Base-by-base conservation (phyloP, 2,797 vertebrate species). In the Luscinia luscinia region DNA sequence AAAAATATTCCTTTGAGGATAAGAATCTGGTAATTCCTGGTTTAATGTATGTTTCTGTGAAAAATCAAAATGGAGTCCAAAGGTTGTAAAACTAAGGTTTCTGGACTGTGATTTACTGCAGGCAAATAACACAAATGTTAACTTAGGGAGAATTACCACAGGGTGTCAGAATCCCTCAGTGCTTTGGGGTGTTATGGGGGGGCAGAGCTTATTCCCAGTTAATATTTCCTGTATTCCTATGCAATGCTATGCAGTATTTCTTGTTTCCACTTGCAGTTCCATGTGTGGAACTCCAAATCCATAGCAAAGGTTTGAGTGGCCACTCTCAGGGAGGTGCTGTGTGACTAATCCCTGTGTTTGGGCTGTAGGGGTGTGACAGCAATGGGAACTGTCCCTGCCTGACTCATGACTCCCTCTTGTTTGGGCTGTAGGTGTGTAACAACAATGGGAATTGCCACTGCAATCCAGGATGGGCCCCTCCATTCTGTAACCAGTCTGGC, bases 381-480 rank as follows among this genome's bases (percentile, higher is more conserved):
- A 8, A 3, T 0, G 7, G 76, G 45, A 52, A 1, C 43, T 45
- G 66, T 36, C 59, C 98, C 96, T 99, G 99, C 95, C 68, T 83
- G 6, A 74, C 54, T 43, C 45, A 12, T 2, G 18, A 7, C 6
- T 52, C 45, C 11, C 26, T 49, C 17, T 7, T 72, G 12, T 62
- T 70, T 45, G 67, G 18, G 36, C 28, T 26, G 15, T 32, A 97
- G 95, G 97, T 98, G 82, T 99, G 99, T 85, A 99, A 99, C 97
- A 99, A 96, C 89, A 98, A 98, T 9, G 98, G 85, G 92, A 99
- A 99, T 97, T 99, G 99, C 88, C 99, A 99, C 96, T 99, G 99
- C 96, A 70, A 96, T 1, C 61, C 95, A 0, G 97, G 98, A n/a
- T 99, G 99, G 99, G 98, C 97, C 0, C 98, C 98, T 20, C 98